Conservation (phyloP, 2,113 vertebrate genomes). For the Sus scrofa region T2T-Sscrofa CM000822.6:51163501-51164000, state of each 20-base stretch:
- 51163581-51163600: not conserved
- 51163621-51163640: not conserved
- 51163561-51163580: not conserved
- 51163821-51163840: conserved; percentile 28
- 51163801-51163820: conserved; percentile 2
- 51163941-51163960: not conserved
- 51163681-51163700: not conserved
- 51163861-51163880: not conserved
- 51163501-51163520: not conserved
- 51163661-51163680: not conserved
- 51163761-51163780: conserved; percentile 49
- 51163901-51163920: not conserved
- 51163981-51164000: conserved; percentile 3
- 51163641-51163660: conserved; percentile 4
- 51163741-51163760: not conserved
- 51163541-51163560: conserved; percentile 41
- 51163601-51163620: not conserved
- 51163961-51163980: not conserved
- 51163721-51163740: not conserved
- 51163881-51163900: not conserved
- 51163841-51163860: conserved; percentile 74
- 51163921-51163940: not conserved
- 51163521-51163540: conserved; percentile 45
- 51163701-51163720: conserved; percentile 48
- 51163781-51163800: conserved; percentile 58